Base-by-base conservation (phyloP, 2,888 invertebrate genomes). In the Agriopis aurantiaria region DNA sequence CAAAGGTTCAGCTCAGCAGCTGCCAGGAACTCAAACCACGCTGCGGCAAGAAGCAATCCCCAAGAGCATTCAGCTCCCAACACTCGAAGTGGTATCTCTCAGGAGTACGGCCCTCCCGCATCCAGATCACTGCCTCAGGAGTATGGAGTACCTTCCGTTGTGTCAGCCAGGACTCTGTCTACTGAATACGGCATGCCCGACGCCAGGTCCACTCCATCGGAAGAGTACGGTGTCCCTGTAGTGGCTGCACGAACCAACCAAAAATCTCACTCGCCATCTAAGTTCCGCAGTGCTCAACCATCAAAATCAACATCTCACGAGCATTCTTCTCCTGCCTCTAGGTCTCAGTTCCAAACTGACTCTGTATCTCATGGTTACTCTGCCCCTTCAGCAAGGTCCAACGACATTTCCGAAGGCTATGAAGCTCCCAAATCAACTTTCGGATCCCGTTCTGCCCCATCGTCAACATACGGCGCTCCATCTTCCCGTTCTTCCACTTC, bases 191-290 rank as follows among this genome's bases (percentile, higher is more conserved):
- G 72, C 7, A 60, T 63, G 23, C 74, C 74, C 8, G 58, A 73
- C 51, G 41, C 69, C 2, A 67, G 74, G 23, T 71, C 61, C 11
- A n/a, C 64, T 67, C 68, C 65, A 0, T 86, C 88, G 1, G 83
- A 86, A 72, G 81, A 85, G 68, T 86, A 87, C 53, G 85, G 85
- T 2, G 85, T 86, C 7, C 86, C 84, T 52, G 80, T 82, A 41
- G 72, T 80, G 33, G 55, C 56, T n/a, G 33, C 64, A 46, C 55
- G 64, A 51, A 59, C 8, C 58, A 60, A 60, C 40, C 60, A 60
- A 10, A 49, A 60, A 8, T 14, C 33, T 3, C 8, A 46, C 12
- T 59, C 48, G 5, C 33, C 33, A n/a, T 3, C 23, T 59, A 60
- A 49, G n/a, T n/a, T 41, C 60, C 60, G 49, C 40, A 60, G 40